Base-by-base conservation (phyloP, 2,113 vertebrate species). In the Melanocharis versteri region DNA sequence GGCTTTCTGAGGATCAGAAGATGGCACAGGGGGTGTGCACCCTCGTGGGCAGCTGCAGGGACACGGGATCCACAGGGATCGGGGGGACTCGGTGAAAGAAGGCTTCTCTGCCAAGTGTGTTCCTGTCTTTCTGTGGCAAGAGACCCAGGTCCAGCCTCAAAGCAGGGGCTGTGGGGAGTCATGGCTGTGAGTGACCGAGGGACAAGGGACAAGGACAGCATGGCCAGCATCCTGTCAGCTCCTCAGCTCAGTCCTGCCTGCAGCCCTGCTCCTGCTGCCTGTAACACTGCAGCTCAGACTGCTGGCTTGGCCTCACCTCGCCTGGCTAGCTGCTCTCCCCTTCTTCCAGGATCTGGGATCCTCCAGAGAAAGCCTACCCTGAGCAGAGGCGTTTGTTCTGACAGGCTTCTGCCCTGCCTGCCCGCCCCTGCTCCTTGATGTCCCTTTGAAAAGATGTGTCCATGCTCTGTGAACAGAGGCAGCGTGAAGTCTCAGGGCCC, bases 201-300 rank as follows among this genome's bases (percentile, higher is more conserved):
- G n/a, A n/a, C n/a, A n/a, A n/a, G n/a, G 30, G 23, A 51, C 15
- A 33, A 60, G 18, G 8, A 11, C 28, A 76, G 60, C 28, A 35
- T 78, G 57, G 40, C 24, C 57, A 26, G 27, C 10, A 8, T n/a
- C 48, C 27, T 20, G 3, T 21, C 4, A 3, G 20, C 26, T 60
- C 33, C 56, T 75, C 37, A 37, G 39, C 50, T 21, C 22, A 14
- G 26, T 33, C 37, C 61, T 66, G 47, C 56, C 42, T 30, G 64
- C 14, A 6, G 9, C 54, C 16, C 71, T 56, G 61, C 16, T 47
- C 66, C 77, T n/a, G 45, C 56, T 58, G 47, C 51, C 35, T 28
- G 0, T 10, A 31, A 17, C 0, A 0, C 37, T 33, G 51, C 31
- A 54, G 39, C 44, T 72, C 35, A 27, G 35, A 4, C 42, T 57